Conservation (phyloP, 2,113 vertebrate genomes). For the zebrafish (Danio rerio) region GRCz12tu NC_133191.1:35912001-35912500, state of each 20-base stretch:
- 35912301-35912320: slow-evolving; percentile 64
- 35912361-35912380: slow-evolving; percentile 66
- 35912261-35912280: slow-evolving; percentile 57
- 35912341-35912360: slow-evolving; percentile 18
- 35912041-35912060: background rate
- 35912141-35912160: background rate
- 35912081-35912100: background rate
- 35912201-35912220: background rate
- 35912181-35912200: background rate
- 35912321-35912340: slow-evolving; percentile 59
- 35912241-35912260: slow-evolving; percentile 49
- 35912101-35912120: background rate
- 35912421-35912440: slow-evolving; percentile 23
- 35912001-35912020: background rate
- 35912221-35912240: slow-evolving; percentile 16
- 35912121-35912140: background rate
- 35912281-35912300: slow-evolving; percentile 61
- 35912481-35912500: background rate
- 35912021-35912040: background rate
- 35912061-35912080: background rate
- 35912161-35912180: background rate
- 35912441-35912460: slow-evolving; percentile 41
- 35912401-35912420: slow-evolving; percentile 8
- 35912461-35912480: background rate
- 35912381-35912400: slow-evolving; percentile 48